Base-by-base conservation (phyloP, 2,888 invertebrate genomes). In the Meta bourneti region DNA sequence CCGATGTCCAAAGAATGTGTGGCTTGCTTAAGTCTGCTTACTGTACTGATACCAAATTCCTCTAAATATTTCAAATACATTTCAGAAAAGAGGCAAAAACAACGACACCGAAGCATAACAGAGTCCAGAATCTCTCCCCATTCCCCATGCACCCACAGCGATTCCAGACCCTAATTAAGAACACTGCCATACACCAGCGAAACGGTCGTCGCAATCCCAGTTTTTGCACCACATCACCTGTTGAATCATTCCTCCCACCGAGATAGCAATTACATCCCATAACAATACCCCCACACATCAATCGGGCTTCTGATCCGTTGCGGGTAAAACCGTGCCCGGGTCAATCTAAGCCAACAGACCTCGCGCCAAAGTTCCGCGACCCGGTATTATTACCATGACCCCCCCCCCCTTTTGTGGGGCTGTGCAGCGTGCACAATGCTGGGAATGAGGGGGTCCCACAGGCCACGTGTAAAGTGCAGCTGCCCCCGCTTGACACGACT, bases 231-330 rank as follows among this genome's bases (percentile, higher is more conserved):
- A 75, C 75, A 86, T 86, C 86, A 86, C 86, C 86, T 86, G 86
- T 86, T 86, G 86, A 79, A 79, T 79, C 79, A 85, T 83, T 83
- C 77, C 77, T 80, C 75, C 84, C 77, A 49, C 84, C 84, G 7
- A 6, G 20, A 16, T 16, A 69, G 20, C 75, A 85, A 85, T 85
- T 85, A 86, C 86, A 79, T 51, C 70, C 52, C 70, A 70, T 13
- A 86, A 86, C 86, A 86, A 86, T 86, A 69, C 78, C n/a, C 69
- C 16, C 71, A 72, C 34, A 34, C 82, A 72, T 83, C 82, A 83
- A 72, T 51, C 61, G 49, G 51, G n/a, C 51, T 79, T 52, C 79
- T 71, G 78, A 86, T 52, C 86, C 78, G 86, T 86, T 86, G 19
- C 86, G 70, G 34, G 34, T 79, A 86, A 79, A 78, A 79, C 11